Evolutionary conservation across 2,888 invertebrate species (phyloP), one percentile per base, ranked within the genome.

Genomic region (Allacma fusca): DNA sequence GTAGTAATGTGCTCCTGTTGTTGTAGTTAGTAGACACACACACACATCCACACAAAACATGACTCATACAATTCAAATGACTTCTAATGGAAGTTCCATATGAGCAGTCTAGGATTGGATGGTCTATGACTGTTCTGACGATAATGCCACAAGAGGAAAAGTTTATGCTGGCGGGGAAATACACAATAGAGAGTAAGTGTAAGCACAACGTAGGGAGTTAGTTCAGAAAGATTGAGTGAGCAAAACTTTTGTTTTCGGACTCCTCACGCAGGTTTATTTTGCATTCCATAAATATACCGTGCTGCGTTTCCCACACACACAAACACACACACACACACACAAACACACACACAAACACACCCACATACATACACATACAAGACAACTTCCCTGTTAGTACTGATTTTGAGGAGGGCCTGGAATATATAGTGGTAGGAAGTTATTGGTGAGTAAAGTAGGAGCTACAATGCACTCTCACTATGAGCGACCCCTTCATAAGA

Each of bases 51-150:
- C 59, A 59, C 59, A 59, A 40, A 69, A 69, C 43, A 69, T 69
- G 69, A 69, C 69, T 69, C 69, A 69, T 69, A 69, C 69, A 69
- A 69, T 69, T 69, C 69, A 69, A 69, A 69, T 69, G 69, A 69
- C 69, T 69, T 2, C 29, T 69, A 69, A 67, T 67, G 67, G 28
- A 29, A 67, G 67, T 67, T 67, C 29, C 67, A 67, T 67, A 67
- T 67, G 28, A 34, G 67, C n/a, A 34, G 26, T n/a, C 67, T 28
- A 16, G 67, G 67, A 67, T 67, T 67, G 29, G 67, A 67, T 67
- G 67, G 26, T 67, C 67, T 67, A 13, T 28, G 21, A 34, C 67
- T 29, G 67, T n/a, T 59, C 59, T 23, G n/a, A 13, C 19, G 59
- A 59, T 59, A 59, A 59, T 7, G 59, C 28, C n/a, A 65, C 29